phyloP scores from a whole-genome alignment of 1,140 invertebrate species.

The Lerema accius region DNA sequence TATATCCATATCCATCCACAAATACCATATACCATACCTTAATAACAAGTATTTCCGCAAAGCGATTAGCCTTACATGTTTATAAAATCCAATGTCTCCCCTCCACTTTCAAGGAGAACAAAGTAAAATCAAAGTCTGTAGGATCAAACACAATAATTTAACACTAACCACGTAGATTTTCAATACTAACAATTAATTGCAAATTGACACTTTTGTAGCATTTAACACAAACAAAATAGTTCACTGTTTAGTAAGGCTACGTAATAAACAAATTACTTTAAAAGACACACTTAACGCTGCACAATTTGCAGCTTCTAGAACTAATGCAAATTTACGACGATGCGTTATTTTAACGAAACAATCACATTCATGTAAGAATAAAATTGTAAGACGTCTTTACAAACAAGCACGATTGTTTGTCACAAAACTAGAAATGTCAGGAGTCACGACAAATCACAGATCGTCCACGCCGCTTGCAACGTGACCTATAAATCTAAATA shows the following conservation, averaged over 20 bases:
- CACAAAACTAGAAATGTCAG: constrained; percentile 52
- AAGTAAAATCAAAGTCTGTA: neutral
- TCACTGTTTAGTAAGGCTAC: neutral
- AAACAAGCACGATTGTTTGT: constrained; percentile 7
- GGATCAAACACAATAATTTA: neutral
- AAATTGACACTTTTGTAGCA: neutral
- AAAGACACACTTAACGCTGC: neutral
- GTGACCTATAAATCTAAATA: constrained; percentile 51
- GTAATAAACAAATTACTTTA: neutral
- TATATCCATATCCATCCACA: too few relatives aligned
- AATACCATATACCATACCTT: neutral
- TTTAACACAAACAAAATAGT: constrained; percentile 2
- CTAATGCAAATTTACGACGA: constrained; percentile 44
- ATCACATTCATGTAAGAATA: neutral
- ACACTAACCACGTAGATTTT: neutral
- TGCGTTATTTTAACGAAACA: constrained; percentile 36
- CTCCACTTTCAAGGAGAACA: neutral
- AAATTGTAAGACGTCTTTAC: too few relatives aligned
- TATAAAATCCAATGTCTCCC: neutral
- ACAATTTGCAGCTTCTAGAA: constrained; percentile 47
- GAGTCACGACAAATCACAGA: constrained; percentile 51
- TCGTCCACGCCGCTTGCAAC: constrained; percentile 77
- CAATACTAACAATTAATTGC: neutral
- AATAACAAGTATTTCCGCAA: neutral
- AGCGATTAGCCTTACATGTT: neutral